A percentile compares a stretch with the other conserved stretches of the same genome.
Conservation (phyloP, 2,888 invertebrate genomes). For the Schizaphis graminum region DNA sequence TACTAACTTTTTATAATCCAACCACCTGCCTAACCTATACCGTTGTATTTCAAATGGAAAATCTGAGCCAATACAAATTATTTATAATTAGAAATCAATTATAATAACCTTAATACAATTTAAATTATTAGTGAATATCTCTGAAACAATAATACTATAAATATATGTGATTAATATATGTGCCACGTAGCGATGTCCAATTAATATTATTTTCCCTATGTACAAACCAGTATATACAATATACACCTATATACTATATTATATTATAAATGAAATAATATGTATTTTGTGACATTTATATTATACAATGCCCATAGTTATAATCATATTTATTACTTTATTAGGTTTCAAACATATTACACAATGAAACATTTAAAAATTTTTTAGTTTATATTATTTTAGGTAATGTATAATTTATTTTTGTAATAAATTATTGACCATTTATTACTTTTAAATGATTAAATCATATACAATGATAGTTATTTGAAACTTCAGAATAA, state of each 20-base stretch:
- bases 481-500: background rate
- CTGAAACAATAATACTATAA: background rate
- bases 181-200: background rate
- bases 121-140: background rate
- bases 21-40: background rate
- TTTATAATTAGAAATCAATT: background rate
- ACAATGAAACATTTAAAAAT: background rate
- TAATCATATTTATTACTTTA: conserved; percentile 2
- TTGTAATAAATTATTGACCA: background rate
- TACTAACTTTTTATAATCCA: background rate
- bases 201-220: background rate
- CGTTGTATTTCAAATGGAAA: background rate
- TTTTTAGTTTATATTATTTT: background rate
- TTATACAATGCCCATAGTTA: background rate
- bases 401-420: background rate
- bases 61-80: background rate
- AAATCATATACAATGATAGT: background rate
- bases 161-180: background rate
- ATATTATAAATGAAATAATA: background rate
- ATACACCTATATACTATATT: background rate
- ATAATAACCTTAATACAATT: background rate
- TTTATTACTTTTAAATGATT: background rate
- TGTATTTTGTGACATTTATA: background rate
- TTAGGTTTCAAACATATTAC: background rate
- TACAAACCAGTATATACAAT: background rate